Evolutionary conservation across 2,888 invertebrate species (phyloP).

Genomic region (Polymixis lichenea): DNA sequence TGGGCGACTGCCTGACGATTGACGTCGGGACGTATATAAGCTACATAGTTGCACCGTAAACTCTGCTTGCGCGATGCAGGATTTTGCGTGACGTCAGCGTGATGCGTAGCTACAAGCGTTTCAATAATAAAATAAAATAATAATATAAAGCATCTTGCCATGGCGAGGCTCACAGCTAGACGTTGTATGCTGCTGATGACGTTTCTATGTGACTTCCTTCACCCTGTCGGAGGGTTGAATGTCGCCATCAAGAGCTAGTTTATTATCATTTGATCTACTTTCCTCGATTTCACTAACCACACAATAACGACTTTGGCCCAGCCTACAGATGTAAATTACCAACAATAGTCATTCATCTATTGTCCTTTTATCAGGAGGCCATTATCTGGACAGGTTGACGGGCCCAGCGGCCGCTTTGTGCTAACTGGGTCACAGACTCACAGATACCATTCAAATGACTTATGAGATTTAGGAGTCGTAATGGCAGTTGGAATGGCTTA

Average conservation of each 20-base stretch:
- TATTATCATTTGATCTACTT: neutral
- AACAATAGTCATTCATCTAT: slow-evolving; percentile 57
- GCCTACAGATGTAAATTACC: slow-evolving; percentile 40
- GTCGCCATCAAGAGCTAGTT: neutral
- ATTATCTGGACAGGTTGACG: slow-evolving; percentile 56
- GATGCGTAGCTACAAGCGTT: no score
- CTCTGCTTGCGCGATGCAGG: no score
- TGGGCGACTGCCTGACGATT: no score
- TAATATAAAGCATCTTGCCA: neutral
- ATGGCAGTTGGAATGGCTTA: slow-evolving; percentile 12
- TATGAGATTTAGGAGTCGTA: slow-evolving; percentile 43
- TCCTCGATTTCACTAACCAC: neutral
- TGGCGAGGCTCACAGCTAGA: neutral
- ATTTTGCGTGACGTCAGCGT: no score
- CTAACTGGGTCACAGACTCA: slow-evolving; percentile 63
- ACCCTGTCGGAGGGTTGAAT: neutral
- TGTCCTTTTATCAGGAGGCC: slow-evolving; percentile 53
- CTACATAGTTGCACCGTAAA: no score
- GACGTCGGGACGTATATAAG: no score
- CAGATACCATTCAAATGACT: slow-evolving; percentile 59
- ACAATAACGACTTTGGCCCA: slow-evolving; percentile 17
- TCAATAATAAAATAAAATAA: neutral
- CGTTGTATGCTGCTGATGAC: neutral
- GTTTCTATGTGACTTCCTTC: neutral
- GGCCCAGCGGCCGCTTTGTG: slow-evolving; percentile 52